Evolutionary conservation across 2,797 vertebrate genomes (phyloP).

Genomic region (Lagodon rhomboides): DNA sequence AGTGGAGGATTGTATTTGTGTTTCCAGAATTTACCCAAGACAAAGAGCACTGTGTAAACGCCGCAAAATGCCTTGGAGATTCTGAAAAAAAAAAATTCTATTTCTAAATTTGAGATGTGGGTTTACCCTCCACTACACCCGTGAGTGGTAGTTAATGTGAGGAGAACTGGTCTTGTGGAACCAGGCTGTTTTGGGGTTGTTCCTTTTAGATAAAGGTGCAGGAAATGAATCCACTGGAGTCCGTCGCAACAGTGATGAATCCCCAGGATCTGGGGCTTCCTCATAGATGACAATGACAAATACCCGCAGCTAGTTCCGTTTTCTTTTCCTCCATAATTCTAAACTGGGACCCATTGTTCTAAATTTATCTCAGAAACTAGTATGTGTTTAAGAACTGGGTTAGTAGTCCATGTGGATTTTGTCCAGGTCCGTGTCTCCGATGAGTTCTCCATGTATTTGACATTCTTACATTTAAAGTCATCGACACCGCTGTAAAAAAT

Average conservation of each 20-base stretch:
- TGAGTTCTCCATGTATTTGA: conserved; percentile 31
- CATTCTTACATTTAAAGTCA: conserved; percentile 27
- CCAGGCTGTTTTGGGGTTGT: conserved; percentile 22
- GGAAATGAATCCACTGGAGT: conserved; percentile 45
- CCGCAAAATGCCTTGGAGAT: background rate
- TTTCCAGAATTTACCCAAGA: conserved; percentile 18
- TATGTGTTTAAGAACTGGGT: conserved; percentile 76
- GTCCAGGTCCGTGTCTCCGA: conserved; percentile 29
- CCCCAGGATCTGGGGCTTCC: conserved; percentile 65
- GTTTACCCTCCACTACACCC: conserved; percentile 23
- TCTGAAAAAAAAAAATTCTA: conserved; percentile 10
- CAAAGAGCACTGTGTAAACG: conserved; percentile 6
- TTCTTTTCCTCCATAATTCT: conserved; percentile 48
- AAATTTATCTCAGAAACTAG: conserved; percentile 62
- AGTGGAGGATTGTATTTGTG: background rate
- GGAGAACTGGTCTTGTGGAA: conserved; percentile 32
- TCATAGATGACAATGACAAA: conserved; percentile 84
- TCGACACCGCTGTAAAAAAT: background rate
- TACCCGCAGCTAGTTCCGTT: conserved; percentile 48
- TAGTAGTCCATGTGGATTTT: conserved; percentile 76
- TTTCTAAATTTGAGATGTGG: conserved; percentile 12
- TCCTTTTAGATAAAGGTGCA: conserved; percentile 37
- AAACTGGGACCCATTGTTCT: conserved; percentile 76
- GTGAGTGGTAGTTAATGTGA: conserved; percentile 25
- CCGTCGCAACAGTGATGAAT: conserved; percentile 70